phyloP scores from a whole-genome alignment of 2,888 invertebrate species.

The Orthosia incerta region DNA sequence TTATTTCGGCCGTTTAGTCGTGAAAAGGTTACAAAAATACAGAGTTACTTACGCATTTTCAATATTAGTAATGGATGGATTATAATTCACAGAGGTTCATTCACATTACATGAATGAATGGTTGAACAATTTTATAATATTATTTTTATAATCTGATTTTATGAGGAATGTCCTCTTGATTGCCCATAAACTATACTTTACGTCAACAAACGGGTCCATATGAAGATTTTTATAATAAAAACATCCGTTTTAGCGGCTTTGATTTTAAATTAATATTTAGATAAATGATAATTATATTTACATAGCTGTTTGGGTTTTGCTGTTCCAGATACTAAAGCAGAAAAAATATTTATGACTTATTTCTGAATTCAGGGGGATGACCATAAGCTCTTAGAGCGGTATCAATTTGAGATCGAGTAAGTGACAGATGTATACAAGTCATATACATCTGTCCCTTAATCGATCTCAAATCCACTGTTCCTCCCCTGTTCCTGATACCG shows the following conservation, averaged over 20 bases:
- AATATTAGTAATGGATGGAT: no score
- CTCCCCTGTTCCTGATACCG: no score
- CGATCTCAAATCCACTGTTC: no score
- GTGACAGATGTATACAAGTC: no score
- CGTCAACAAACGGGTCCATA: slow-evolving; percentile 17
- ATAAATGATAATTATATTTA: slow-evolving; percentile 6
- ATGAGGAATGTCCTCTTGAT: slow-evolving; percentile 24
- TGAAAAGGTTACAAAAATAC: no score
- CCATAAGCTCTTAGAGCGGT: no score
- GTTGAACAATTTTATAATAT: neutral
- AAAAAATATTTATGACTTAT: neutral
- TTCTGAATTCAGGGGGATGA: neutral
- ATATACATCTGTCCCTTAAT: no score
- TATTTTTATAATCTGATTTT: slow-evolving; percentile 3
- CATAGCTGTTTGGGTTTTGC: slow-evolving; percentile 17
- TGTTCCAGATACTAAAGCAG: no score
- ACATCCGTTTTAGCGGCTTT: slow-evolving; percentile 1
- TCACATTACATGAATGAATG: neutral
- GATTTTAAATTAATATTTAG: slow-evolving; percentile 14
- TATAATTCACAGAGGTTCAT: neutral
- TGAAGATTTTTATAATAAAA: slow-evolving; percentile 26
- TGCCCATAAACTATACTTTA: slow-evolving; percentile 32
- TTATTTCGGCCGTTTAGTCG: no score
- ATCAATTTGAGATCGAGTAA: no score
- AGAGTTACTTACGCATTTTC: no score